Conservation (phyloP, 2,797 vertebrate species). For the Zalophus californianus region DNA sequence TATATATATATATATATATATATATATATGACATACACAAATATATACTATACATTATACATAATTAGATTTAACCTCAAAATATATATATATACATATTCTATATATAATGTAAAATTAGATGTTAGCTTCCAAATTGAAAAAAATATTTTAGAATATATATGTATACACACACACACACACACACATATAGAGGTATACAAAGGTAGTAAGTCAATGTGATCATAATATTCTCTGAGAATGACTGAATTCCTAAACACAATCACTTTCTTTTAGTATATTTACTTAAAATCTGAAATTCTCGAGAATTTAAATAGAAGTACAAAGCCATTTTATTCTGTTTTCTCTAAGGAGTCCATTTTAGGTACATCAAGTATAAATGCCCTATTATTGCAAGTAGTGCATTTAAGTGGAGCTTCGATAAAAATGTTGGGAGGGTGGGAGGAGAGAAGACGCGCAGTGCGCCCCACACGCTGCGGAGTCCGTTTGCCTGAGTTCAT, state of each 20-base stretch:
- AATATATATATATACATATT: background rate
- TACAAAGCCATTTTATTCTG: background rate
- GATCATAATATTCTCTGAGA: background rate
- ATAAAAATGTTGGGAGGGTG: background rate
- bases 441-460: background rate
- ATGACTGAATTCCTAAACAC: slow-evolving; percentile 42
- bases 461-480: fast-evolving
- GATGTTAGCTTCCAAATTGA: background rate
- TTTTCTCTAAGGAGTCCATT: background rate
- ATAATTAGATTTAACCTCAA: background rate
- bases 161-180: background rate
- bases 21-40: background rate
- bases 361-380: background rate
- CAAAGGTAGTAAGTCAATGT: background rate
- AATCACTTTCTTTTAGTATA: background rate
- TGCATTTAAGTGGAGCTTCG: background rate
- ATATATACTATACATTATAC: background rate
- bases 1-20: background rate
- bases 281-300: slow-evolving; percentile 54
- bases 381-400: background rate
- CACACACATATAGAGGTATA: background rate
- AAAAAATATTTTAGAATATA: background rate
- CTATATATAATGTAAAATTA: slow-evolving; percentile 23
- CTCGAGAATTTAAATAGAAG: slow-evolving; percentile 44
- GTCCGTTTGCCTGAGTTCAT: background rate